phyloP scores from a whole-genome alignment of 2,797 vertebrate species.

The Cottoperca gobio region DNA sequence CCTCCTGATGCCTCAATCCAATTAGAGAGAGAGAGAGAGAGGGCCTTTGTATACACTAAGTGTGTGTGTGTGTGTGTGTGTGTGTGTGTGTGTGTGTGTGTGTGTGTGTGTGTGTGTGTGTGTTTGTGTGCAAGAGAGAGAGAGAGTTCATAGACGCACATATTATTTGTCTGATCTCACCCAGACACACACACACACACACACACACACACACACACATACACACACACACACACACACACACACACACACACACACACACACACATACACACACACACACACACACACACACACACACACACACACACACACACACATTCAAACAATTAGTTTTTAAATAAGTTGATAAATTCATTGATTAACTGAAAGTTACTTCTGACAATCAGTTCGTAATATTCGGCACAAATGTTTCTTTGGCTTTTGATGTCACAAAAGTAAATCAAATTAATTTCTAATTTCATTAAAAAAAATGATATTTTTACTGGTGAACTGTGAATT shows the following conservation, averaged over 20 bases:
- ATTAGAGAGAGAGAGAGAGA: slow-evolving; percentile 67
- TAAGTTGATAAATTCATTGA: neutral
- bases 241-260: too few species aligned
- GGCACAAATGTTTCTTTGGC: neutral
- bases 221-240: too few species aligned
- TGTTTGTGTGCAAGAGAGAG: neutral
- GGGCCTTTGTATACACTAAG: slow-evolving; percentile 37
- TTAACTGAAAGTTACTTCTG: neutral
- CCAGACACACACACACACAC: too few species aligned
- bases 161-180: too few species aligned
- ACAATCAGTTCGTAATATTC: neutral
- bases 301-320: slow-evolving; percentile 6
- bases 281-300: neutral
- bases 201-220: too few species aligned
- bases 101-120: neutral
- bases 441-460: neutral
- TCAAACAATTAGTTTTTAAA: neutral
- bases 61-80: slow-evolving; percentile 30
- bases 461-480: neutral
- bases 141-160: too few species aligned
- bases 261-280: too few species aligned
- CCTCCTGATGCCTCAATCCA: slow-evolving; percentile 77
- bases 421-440: too few species aligned
- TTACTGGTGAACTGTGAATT: neutral
- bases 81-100: slow-evolving; percentile 10